Evolutionary conservation across 2,113 vertebrate genomes (phyloP), one percentile per base, ranked within the genome.

Genomic region (Pholis gunnellus): DNA sequence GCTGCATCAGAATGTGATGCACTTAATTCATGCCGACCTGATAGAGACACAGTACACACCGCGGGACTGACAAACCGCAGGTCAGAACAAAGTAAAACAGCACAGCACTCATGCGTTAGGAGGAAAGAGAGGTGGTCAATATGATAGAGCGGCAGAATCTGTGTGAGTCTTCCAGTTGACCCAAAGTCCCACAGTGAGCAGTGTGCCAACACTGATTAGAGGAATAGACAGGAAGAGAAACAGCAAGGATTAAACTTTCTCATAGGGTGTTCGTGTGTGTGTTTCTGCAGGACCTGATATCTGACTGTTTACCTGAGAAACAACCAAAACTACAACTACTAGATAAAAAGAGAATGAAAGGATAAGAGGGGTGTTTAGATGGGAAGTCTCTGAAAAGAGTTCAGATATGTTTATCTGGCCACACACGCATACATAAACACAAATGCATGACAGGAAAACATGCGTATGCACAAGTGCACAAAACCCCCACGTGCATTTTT

Each of bases 121-220:
- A 48, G 63, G 52, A 77, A 67, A n/a, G 67, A 54, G 15, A 70
- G 57, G 15, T 52, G 69, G 75, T 82, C 76, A 87, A 46, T 81
- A 82, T 46, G 46, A 72, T 0, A 57, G 80, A 78, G n/a, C 25
- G n/a, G 48, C 71, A 67, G 40, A 75, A 64, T 54, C 25, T 54
- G 44, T 83, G 72, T 78, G 75, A 72, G 77, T 82, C 82, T 86
- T 88, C 60, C 64, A 79, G 80, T 13, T 89, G 87, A 90, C 80
- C 77, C 68, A 52, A 44, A 85, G 72, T 85, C 87, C 83, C 72
- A 42, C 46, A 52, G 90, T 86, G 78, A 90, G 72, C 76, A 65
- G 72, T 78, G 60, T 46, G 80, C 72, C 83, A 85, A 79, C 78
- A 85, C 78, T 89, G 86, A 91, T 88, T 88, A 89, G 79, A 88